These are phyloP conservation scores for Acrocephalus arundinaceus DNA, from an alignment of 2,113 vertebrate species.

Conservation along the genomic window DNA sequence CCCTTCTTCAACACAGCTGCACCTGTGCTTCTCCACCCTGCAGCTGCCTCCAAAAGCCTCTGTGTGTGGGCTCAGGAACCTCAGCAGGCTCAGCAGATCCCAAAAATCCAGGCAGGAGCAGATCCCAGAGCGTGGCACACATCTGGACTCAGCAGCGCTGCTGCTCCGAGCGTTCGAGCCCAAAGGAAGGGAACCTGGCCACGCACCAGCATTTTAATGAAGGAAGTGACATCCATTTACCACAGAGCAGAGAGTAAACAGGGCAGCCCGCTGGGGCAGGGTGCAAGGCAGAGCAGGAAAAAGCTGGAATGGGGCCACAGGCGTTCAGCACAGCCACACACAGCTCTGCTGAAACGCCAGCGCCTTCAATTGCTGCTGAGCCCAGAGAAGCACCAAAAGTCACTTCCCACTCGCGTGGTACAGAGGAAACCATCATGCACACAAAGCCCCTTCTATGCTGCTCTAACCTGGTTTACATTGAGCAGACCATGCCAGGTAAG, in stretches of 20 bases:
- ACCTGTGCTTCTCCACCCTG: not conserved
- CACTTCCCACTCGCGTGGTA: not conserved
- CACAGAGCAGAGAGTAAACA: constrained; percentile 46
- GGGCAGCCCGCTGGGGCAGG: not conserved
- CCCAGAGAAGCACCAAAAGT: not conserved
- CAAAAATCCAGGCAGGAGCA: accelerated
- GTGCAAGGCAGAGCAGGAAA: not conserved
- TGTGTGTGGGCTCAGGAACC: accelerated
- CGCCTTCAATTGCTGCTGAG: not conserved
- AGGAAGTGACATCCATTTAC: constrained; percentile 51
- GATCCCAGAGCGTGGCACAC: not conserved
- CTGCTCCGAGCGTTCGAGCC: not conserved
- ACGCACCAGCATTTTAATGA: constrained; percentile 27
- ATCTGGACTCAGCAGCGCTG: not conserved
- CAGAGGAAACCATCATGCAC: not conserved
- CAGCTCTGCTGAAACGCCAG: not conserved
- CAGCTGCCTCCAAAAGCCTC: not conserved
- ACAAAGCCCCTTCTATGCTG: not conserved
- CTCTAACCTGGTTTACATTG: not conserved
- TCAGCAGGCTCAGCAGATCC: not conserved
- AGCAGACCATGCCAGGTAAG: not conserved
- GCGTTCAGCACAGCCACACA: not conserved
- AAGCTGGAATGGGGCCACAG: not conserved
- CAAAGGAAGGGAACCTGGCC: not conserved
- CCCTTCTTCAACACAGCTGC: not conserved